Percentiles rank a stretch among this genome's conserved stretches.
These are phyloP conservation scores for Euphydryas editha DNA, from an alignment of 2,888 invertebrate genomes.

Conservation along the genomic window DNA sequence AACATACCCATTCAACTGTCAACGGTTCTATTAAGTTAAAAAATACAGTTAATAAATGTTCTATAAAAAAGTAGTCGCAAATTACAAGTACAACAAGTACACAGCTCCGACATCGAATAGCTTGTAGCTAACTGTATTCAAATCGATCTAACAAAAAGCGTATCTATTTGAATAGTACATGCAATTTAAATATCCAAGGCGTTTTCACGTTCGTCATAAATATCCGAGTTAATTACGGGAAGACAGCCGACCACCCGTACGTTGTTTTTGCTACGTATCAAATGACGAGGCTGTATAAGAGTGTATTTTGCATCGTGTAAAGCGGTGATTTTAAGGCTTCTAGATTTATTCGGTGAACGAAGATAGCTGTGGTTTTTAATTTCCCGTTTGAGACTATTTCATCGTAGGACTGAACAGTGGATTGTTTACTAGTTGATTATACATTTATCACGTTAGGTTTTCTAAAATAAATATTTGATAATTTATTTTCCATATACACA, in stretches of 20 bases:
- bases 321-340: slow-evolving; percentile 29
- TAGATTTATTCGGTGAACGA: slow-evolving; percentile 12
- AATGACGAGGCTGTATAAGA: slow-evolving; percentile 13
- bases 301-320: slow-evolving; percentile 4
- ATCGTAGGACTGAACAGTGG: not conserved
- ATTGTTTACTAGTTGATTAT: slow-evolving; percentile 1
- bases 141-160: slow-evolving; percentile 35
- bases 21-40: not conserved
- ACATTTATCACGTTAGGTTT: not conserved
- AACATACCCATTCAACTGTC: not conserved
- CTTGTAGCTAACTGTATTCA: slow-evolving; percentile 27
- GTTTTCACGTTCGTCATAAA: slow-evolving; percentile 41
- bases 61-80: not conserved
- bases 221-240: slow-evolving; percentile 61
- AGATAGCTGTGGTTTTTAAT: slow-evolving; percentile 13
- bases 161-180: slow-evolving; percentile 38
- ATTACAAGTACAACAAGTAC: no score
- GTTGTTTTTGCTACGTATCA: slow-evolving; percentile 53
- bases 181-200: slow-evolving; percentile 38
- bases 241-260: slow-evolving; percentile 69
- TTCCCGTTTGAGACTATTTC: slow-evolving; percentile 5
- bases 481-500: no score
- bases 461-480: no score
- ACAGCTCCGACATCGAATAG: slow-evolving; percentile 1
- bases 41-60: not conserved